These are phyloP conservation scores for Achroia grisella DNA, from an alignment of 1,140 invertebrate species.

Conservation along the genomic window DNA sequence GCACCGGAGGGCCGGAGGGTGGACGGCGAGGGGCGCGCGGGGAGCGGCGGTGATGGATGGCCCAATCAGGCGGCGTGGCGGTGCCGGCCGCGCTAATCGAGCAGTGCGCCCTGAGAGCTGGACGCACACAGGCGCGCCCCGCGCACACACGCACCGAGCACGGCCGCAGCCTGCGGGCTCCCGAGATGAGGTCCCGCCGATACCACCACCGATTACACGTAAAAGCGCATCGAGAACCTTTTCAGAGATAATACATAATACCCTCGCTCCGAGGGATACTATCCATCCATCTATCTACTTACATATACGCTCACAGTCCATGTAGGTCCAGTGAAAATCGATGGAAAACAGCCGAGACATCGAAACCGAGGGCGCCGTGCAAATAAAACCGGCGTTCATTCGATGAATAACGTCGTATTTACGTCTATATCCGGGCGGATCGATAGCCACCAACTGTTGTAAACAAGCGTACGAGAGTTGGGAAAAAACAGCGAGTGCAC, in stretches of 20 bases:
- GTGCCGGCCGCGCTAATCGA: constrained; percentile 58
- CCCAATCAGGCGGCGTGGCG: constrained; percentile 68
- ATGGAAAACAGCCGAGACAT: constrained; percentile 47
- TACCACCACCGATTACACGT: constrained; percentile 23
- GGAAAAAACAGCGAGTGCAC: constrained; percentile 41
- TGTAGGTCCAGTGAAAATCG: constrained; percentile 34
- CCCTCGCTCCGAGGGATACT: not conserved
- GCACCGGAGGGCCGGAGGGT: constrained; percentile 18
- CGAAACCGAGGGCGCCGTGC: not conserved
- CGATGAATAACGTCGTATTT: constrained; percentile 39
- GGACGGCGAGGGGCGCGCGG: constrained; percentile 24
- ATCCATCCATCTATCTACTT: not conserved
- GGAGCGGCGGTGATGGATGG: constrained; percentile 62
- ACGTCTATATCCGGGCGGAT: constrained; percentile 41
- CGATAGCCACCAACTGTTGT: constrained; percentile 66
- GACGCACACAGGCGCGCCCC: constrained; percentile 34
- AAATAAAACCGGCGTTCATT: not conserved
- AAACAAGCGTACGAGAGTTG: constrained; percentile 46
- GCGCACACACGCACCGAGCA: constrained; percentile 13
- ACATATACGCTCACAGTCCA: not conserved
- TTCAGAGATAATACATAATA: constrained; percentile 29
- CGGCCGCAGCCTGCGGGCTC: not conserved
- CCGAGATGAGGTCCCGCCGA: constrained; percentile 1
- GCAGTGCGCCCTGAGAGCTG: constrained; percentile 47
- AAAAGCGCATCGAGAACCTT: constrained; percentile 38